Base-by-base conservation (phyloP, 2,113 vertebrate species). In the Spea bombifrons region DNA sequence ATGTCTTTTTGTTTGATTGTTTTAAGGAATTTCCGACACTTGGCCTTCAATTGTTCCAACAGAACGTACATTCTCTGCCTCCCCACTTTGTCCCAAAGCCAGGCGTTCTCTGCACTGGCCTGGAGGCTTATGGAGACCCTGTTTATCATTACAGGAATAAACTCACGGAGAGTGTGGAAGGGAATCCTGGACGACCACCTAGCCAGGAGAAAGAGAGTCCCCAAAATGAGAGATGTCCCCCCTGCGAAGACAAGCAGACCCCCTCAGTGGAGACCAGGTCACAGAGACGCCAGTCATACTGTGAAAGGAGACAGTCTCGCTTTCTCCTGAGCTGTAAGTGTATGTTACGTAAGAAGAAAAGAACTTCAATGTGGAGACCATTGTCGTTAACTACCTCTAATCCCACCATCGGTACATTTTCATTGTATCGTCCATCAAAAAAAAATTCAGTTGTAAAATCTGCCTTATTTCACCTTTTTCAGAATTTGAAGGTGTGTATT, bases 281-380 rank as follows among this genome's bases (percentile, higher is more conserved):
- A 10, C 63, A 65, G 2, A 66, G 16, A 12, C 71, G 76, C 7
- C 76, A 78, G 53, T 78, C 68, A 4, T 78, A 78, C 59, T 78
- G 76, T 48, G 90, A 92, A 65, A 89, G 93, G 81, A 92, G 94
- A 7, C 89, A 94, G 44, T 96, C 95, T 2, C 86, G 94, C 4
- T 95, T 95, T 83, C 88, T 96, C 52, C 93, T 94, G 0, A 94
- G 89, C 81, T 94, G 95, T 96, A 87, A 81, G 93, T 79, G 7
- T 70, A 7, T 12, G 30, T 30, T 30, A 30, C 30, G 30, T 30
- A 30, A 30, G 2, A 30, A 30, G 30, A 30, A 30, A 30, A 30
- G 30, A 30, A 30, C 30, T 30, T 30, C 30, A 30, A 30, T 30
- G 30, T 30, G 30, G 30, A 30, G 30, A 30, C 30, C 30, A 30